Base-by-base conservation (phyloP, 2,888 invertebrate species). In the Clusia tigrina region DNA sequence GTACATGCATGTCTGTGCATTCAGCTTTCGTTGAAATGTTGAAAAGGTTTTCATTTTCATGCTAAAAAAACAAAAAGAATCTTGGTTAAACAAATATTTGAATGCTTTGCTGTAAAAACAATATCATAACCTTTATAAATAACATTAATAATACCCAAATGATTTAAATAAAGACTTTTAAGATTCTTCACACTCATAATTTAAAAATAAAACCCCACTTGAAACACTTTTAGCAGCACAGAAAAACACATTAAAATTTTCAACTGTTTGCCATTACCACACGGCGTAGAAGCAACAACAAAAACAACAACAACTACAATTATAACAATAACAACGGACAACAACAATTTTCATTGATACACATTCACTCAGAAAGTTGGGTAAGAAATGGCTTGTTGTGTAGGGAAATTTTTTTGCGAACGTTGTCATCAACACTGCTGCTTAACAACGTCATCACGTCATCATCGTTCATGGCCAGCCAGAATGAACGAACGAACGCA, bases 401-500 rank as follows among this genome's bases (percentile, higher is more conserved):
- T 42, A 15, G 42, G 10, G 42, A n/a, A 15, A 15, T 42, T 42
- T 2, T 15, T n/a, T 15, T n/a, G n/a, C 42, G n/a, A 42, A 42
- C 10, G n/a, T 42, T 15, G 12, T 15, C 9, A 22, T 20, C 5
- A 6, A 23, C 23, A 24, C 24, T 6, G 52, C 24, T 24, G 52
- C 52, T 52, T 52, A 23, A 52, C 18, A 24, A 23, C 52, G 52
- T 52, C 52, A 24, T 52, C 52, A 42, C 42, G 52, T 52, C 52
- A 52, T 23, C 52, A 23, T 52, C 52, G n/a, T 52, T 24, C 22
- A 23, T 5, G 52, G 22, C 52, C 22, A 52, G 52, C 3, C 10
- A 10, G 12, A 42, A 42, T 3, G 15, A 15, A 42, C 42, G 42
- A 42, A 42, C n/a, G n/a, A 42, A 42, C n/a, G 42, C 10, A 42